phyloP scores from a whole-genome alignment of 2,888 invertebrate genomes.

The Drosophila affinis region DNA sequence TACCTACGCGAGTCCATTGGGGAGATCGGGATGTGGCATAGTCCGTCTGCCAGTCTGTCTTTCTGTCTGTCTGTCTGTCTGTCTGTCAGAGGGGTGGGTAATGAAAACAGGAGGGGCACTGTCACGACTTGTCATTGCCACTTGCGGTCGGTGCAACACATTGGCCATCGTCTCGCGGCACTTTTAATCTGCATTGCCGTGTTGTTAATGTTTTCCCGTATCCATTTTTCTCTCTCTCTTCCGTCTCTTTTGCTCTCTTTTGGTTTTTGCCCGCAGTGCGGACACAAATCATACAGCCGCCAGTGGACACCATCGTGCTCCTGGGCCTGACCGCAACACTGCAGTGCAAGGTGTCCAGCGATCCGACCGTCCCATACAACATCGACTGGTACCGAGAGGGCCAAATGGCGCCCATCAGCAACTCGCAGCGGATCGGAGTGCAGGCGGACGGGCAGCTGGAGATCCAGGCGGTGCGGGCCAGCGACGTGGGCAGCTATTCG shows the following conservation, averaged over 20 bases:
- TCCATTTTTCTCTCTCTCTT: slow-evolving; percentile 46
- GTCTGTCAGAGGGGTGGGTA: background rate
- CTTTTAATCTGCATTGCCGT: slow-evolving; percentile 55
- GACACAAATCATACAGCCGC: slow-evolving; percentile 96
- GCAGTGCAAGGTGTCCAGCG: slow-evolving; percentile 97
- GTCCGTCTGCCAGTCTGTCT: background rate
- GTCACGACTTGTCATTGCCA: slow-evolving; percentile 41
- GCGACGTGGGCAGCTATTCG: slow-evolving; percentile 96
- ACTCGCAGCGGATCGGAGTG: slow-evolving; percentile 89
- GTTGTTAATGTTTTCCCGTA: slow-evolving; percentile 47
- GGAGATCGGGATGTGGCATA: slow-evolving; percentile 6
- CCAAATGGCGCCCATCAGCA: slow-evolving; percentile 87
- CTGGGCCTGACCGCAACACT: slow-evolving; percentile 96
- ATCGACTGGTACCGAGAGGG: slow-evolving; percentile 95
- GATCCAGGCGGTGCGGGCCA: slow-evolving; percentile 94
- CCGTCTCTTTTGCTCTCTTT: slow-evolving; percentile 4
- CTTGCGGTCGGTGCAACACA: slow-evolving; percentile 14
- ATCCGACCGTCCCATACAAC: slow-evolving; percentile 93
- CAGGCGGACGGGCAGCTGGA: slow-evolving; percentile 93
- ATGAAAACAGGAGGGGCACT: slow-evolving; percentile 28
- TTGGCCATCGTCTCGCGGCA: slow-evolving; percentile 13
- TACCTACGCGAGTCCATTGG: background rate
- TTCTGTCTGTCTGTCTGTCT: too few species aligned
- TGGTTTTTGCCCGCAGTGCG: slow-evolving; percentile 86
- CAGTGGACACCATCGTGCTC: slow-evolving; percentile 95